Percentiles rank a stretch among this genome's conserved stretches.
Conservation (phyloP, 2,797 vertebrate genomes). For the Sitta carolinensis region DNA sequence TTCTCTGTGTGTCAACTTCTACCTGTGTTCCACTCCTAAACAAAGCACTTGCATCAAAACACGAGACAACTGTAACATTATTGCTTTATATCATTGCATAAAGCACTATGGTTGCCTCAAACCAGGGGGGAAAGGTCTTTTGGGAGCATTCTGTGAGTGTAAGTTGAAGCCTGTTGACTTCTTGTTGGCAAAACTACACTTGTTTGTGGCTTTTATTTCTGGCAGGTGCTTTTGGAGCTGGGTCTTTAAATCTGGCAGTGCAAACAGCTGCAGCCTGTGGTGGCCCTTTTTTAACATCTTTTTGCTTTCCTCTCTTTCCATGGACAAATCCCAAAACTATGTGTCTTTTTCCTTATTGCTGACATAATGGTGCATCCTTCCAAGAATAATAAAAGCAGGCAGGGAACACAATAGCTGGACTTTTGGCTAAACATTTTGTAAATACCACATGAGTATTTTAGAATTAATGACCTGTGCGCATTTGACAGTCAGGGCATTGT, state of each 20-base stretch:
- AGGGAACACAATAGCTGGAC: conserved; percentile 5
- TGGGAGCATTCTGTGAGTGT: background rate
- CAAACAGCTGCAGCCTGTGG: conserved; percentile 34
- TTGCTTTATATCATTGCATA: background rate
- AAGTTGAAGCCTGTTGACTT: conserved; percentile 6
- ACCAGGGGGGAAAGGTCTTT: background rate
- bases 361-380: conserved; percentile 15
- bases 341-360: conserved; percentile 11
- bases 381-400: conserved; percentile 43
- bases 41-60: background rate
- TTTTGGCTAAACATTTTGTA: conserved; percentile 8
- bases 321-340: background rate
- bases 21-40: background rate
- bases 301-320: conserved; percentile 6
- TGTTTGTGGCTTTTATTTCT: conserved; percentile 11
- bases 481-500: background rate
- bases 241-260: background rate
- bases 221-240: background rate
- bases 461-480: background rate
- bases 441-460: conserved; percentile 23
- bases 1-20: background rate
- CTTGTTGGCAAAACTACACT: background rate
- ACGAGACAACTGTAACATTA: background rate
- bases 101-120: background rate
- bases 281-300: conserved; percentile 1